Base-by-base conservation (phyloP, 2,797 vertebrate species). In the Erethizon dorsatum region DNA sequence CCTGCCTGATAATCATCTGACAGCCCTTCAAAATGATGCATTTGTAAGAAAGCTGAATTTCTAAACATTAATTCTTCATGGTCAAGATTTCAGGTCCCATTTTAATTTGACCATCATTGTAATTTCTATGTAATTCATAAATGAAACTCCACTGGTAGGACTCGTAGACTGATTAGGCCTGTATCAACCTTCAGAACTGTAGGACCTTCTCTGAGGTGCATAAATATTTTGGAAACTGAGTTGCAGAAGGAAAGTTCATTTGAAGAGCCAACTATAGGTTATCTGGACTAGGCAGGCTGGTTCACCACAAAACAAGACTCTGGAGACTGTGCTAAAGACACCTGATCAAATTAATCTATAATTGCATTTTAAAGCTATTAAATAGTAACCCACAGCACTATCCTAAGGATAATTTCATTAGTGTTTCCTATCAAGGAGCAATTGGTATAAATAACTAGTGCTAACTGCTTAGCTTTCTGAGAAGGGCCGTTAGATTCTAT, bases 261-360 rank as follows among this genome's bases (percentile, higher is more conserved):
- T 45, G n/a, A 69, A 59, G 65, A 65, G n/a, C 86, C 69, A 84
- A 54, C 56, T 73, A 41, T 17, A 84, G 54, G 45, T 90, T 7
- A 54, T 82, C 10, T 94, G 80, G 93, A 91, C 47, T 79, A 69
- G 52, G 84, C 65, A 92, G 28, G 0, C 41, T 77, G 56, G 37
- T 69, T 96, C 20, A 92, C 69, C 37, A 63, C 77, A 95, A 63
- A 17, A 79, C 24, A n/a, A 45, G 80, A 61, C 77, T 94, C 92
- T 82, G 13, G 41, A 96, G 85, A 57, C 22, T 85, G 15, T 89
- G 83, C 94, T 56, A 37, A 88, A 91, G 61, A 63, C 28, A 88
- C 67, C 91, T 71, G 14, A 91, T 91, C n/a, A 91, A 91, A 79
- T 89, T 92, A 91, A 94, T 59, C 52, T 92, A 50, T 50, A 83